A percentile compares a stretch with the other conserved stretches of the same genome.
These are phyloP conservation scores for Parasteatoda lunata DNA, from an alignment of 2,888 invertebrate species.

Conservation along the genomic window DNA sequence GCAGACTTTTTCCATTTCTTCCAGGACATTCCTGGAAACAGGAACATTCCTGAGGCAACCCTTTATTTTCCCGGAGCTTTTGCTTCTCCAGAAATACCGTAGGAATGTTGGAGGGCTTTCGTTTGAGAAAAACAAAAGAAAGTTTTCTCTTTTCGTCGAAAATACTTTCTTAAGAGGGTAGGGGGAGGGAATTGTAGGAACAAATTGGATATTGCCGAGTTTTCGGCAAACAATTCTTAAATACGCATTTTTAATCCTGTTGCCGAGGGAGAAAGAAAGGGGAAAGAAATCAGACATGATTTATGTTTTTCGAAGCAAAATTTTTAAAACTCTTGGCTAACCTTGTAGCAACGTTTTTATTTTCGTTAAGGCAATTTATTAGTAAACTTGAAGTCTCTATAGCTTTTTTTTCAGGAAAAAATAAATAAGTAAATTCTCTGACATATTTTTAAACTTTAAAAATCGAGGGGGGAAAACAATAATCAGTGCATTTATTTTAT, in stretches of 20 bases:
- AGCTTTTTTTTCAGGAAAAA: too few species aligned
- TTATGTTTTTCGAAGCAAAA: conserved; percentile 28
- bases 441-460: too few species aligned
- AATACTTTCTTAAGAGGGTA: conserved; percentile 16
- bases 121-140: conserved; percentile 45
- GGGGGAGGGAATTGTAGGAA: conserved; percentile 13
- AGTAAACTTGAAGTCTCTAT: neutral
- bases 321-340: conserved; percentile 17
- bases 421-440: too few species aligned
- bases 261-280: conserved; percentile 2
- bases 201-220: conserved; percentile 66
- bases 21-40: conserved; percentile 9
- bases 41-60: conserved; percentile 37
- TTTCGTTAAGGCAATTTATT: conserved; percentile 33
- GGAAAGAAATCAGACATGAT: conserved; percentile 27
- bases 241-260: conserved; percentile 67
- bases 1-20: neutral
- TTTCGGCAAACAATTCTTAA: conserved; percentile 67
- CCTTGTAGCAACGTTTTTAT: conserved; percentile 43
- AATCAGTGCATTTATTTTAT: too few species aligned
- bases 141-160: conserved; percentile 27
- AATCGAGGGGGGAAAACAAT: too few species aligned
- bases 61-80: conserved; percentile 14
- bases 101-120: conserved; percentile 41
- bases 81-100: conserved; percentile 20